A percentile compares a stretch with the other conserved stretches of the same genome.
These are phyloP conservation scores for Barbus barbus DNA, from an alignment of 2,113 vertebrate species.

Conservation along the genomic window DNA sequence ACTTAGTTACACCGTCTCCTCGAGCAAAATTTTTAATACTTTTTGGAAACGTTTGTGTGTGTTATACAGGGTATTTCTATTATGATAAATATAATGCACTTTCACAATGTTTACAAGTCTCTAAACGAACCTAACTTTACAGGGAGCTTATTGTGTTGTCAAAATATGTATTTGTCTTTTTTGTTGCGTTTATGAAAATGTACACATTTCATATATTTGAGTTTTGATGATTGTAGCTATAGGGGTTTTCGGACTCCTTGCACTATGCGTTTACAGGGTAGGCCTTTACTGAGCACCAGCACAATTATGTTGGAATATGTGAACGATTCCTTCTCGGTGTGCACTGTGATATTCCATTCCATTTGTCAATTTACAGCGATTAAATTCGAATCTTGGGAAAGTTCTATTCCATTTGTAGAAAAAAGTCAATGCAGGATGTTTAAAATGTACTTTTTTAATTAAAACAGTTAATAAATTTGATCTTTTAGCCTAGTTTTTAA, in stretches of 20 bases:
- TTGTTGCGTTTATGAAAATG: slow-evolving; percentile 33
- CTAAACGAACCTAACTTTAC: slow-evolving; percentile 55
- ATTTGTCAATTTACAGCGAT: not conserved
- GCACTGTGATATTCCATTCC: not conserved
- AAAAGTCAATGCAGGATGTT: slow-evolving; percentile 35
- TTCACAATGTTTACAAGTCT: slow-evolving; percentile 60
- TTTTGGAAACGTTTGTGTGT: slow-evolving; percentile 15
- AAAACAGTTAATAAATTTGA: slow-evolving; percentile 17
- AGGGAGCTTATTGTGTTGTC: slow-evolving; percentile 57
- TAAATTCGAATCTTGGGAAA: not conserved
- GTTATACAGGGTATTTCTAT: slow-evolving; percentile 53
- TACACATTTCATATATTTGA: slow-evolving; percentile 23
- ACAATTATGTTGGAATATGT: slow-evolving; percentile 4
- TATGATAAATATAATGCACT: slow-evolving; percentile 59
- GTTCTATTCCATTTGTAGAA: slow-evolving; percentile 28
- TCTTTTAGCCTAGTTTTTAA: slow-evolving; percentile 38
- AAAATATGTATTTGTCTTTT: slow-evolving; percentile 10
- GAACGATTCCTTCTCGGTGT: not conserved
- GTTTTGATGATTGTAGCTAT: slow-evolving; percentile 52
- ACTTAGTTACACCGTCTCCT: not conserved
- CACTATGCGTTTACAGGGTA: slow-evolving; percentile 82
- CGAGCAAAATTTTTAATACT: slow-evolving; percentile 2
- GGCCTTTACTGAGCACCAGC: slow-evolving; percentile 24
- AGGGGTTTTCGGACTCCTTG: slow-evolving; percentile 62
- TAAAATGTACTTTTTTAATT: slow-evolving; percentile 30